phyloP scores from a whole-genome alignment of 2,797 vertebrate genomes.

The Rachycentron canadum region DNA sequence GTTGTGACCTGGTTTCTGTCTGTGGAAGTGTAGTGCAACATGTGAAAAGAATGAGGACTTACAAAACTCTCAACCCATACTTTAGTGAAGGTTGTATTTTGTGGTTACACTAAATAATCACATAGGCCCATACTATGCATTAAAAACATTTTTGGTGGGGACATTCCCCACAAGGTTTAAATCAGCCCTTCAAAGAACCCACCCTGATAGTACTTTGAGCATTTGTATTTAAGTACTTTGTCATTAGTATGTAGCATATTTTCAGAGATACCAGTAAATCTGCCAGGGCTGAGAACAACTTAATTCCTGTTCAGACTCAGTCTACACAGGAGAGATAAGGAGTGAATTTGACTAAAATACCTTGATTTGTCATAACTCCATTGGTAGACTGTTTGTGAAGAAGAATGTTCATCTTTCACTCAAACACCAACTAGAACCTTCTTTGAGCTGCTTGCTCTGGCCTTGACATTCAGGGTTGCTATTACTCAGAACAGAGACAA shows the following conservation, averaged over 20 bases:
- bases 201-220: background rate
- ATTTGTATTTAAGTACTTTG: constrained; percentile 30
- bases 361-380: background rate
- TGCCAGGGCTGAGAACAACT: constrained; percentile 16
- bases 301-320: constrained; percentile 1
- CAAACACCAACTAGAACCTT: background rate
- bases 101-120: constrained; percentile 42
- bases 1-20: constrained; percentile 38
- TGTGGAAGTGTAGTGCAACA: constrained; percentile 19
- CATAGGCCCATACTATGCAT: constrained; percentile 4
- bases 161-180: constrained; percentile 45
- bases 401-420: background rate
- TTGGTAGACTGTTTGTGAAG: background rate
- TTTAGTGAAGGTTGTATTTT: constrained; percentile 37
- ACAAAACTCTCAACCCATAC: constrained; percentile 19
- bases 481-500: background rate
- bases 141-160: constrained; percentile 20
- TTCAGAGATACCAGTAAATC: constrained; percentile 26
- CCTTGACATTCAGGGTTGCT: background rate
- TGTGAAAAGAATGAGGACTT: constrained; percentile 20
- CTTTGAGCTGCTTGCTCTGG: background rate
- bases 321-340: background rate
- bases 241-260: too few species aligned
- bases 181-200: constrained; percentile 64
- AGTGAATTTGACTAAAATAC: background rate